A percentile compares a stretch with the other conserved stretches of the same genome.
phyloP scores from a whole-genome alignment of 37 sponge, comb jelly and placozoan species.

The Bolinopsis microptera region DNA sequence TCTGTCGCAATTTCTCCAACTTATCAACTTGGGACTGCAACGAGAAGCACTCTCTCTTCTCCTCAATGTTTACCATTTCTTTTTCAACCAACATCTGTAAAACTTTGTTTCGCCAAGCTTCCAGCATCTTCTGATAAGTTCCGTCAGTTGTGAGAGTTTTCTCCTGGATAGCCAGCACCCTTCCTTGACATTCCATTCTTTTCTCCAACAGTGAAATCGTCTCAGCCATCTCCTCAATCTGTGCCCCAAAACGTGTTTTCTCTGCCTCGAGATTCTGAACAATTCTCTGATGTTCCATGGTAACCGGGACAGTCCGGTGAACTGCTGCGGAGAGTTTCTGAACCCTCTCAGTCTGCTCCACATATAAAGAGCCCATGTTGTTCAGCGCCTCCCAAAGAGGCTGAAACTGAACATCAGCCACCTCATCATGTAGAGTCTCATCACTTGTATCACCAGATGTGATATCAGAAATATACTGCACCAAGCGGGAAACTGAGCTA shows the following conservation, averaged over 20 bases:
- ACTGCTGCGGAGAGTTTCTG: constrained; percentile 5
- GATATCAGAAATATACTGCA: background rate
- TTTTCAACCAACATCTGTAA: constrained; percentile 35
- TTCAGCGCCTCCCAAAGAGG: background rate
- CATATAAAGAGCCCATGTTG: background rate
- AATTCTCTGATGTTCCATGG: constrained; percentile 11
- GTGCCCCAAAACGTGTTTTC: background rate
- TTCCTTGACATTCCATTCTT: constrained; percentile 10
- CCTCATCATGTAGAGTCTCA: background rate
- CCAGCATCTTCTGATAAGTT: background rate
- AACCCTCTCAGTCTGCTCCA: background rate
- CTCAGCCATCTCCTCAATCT: background rate
- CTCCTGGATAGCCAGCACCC: constrained; percentile 15
- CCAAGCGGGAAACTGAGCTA: background rate
- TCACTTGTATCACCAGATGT: background rate
- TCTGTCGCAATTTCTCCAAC: background rate
- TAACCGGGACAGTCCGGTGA: background rate
- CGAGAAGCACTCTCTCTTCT: background rate
- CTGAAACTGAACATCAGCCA: background rate
- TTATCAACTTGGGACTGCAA: constrained; percentile 10
- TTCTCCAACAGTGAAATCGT: constrained; percentile 14
- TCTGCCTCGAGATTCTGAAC: background rate
- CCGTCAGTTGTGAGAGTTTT: background rate
- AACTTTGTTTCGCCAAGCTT: constrained; percentile 51
- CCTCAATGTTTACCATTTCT: constrained; percentile 2